Evolutionary conservation across 2,113 vertebrate genomes (phyloP).

Genomic region (Planiliza haematocheilus): DNA sequence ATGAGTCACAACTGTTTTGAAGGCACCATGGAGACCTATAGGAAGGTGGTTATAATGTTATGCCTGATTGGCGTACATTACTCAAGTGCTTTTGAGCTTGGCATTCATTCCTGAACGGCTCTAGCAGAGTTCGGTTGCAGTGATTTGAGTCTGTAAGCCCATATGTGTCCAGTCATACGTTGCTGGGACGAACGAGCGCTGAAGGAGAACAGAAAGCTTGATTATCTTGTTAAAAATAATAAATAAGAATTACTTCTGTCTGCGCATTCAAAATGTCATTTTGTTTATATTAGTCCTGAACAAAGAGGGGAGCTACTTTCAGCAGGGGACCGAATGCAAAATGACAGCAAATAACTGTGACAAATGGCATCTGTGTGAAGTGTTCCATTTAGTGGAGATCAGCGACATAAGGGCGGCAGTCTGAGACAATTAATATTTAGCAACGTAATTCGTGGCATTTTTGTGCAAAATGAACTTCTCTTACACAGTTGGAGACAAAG

Average conservation of each 20-base stretch:
- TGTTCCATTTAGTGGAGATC: conserved; percentile 58
- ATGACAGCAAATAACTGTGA: conserved; percentile 71
- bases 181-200: background rate
- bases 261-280: conserved; percentile 41
- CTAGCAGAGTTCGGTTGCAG: too few species aligned
- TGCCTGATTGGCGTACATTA: too few species aligned
- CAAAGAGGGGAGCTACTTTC: conserved; percentile 43
- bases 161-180: background rate
- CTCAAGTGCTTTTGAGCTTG: too few species aligned
- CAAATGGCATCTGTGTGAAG: conserved; percentile 64
- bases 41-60: too few species aligned
- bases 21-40: too few species aligned
- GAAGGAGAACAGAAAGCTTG: conserved; percentile 30
- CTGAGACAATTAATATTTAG: conserved; percentile 70
- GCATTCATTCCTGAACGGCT: too few species aligned
- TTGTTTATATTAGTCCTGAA: conserved; percentile 39
- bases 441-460: conserved; percentile 60
- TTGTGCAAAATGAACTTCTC: conserved; percentile 45
- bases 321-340: conserved; percentile 38
- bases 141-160: too few species aligned
- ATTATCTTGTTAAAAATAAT: conserved; percentile 53
- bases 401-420: conserved; percentile 62
- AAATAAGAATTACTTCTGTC: conserved; percentile 45
- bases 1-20: too few species aligned
- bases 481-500: conserved; percentile 21